Evolutionary conservation across 2,113 vertebrate species (phyloP), one percentile per base, ranked within the genome.

Genomic region (Dolichallabes microphthalmus): DNA sequence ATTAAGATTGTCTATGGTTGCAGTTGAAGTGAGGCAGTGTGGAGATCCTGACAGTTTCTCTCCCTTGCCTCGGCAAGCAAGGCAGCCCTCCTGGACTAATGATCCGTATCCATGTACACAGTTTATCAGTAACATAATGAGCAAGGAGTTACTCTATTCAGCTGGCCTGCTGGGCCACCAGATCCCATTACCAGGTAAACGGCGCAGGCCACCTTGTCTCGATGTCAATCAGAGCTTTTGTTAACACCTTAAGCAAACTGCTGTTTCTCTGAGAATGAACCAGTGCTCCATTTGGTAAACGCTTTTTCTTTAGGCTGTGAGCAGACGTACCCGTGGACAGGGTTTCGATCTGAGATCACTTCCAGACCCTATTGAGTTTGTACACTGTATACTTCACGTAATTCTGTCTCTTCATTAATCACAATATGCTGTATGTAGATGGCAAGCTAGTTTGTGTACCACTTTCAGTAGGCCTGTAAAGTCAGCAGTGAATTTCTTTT

Each of bases 101-200:
- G 88, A 82, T 85, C 85, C 81, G 81, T n/a, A 52, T 45, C 83
- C 60, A 75, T 87, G 85, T 88, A 88, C 83, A 89, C 88, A 85
- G 86, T 89, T 88, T 89, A 88, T 89, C 88, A 80, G 80, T 61
- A 81, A 60, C 78, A 73, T 86, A 86, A 89, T 90, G 85, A 90
- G 82, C 69, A 52, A 76, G 80, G 85, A 88, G 78, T 78, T 55
- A 19, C 68, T 80, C 74, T n/a, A 83, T 75, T 83, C 84, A 85
- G 60, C 76, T 32, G 83, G 53, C 82, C 80, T 68, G 82, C 83
- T 30, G 83, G 85, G 88, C 81, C 68, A 84, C 76, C 57, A 80
- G 83, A 82, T 86, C 81, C 83, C 71, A 87, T 89, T 88, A 87
- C 63, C 87, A 86, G 77, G 39, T 85, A 80, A 84, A 84, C 75